Conservation (phyloP, 1,140 invertebrate genomes). For the Drosophila malerkotliana region DNA sequence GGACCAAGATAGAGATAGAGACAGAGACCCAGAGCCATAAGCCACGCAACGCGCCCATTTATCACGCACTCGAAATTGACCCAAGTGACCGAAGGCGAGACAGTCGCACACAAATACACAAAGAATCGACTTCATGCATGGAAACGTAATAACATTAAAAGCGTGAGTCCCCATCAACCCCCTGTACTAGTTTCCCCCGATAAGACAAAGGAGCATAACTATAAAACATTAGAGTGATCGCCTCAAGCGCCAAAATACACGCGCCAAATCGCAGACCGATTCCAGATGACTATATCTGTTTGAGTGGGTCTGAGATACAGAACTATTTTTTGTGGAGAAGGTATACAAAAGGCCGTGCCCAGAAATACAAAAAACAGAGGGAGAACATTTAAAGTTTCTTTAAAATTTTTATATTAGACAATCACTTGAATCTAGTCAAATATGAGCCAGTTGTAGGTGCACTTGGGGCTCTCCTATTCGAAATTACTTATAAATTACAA, state of each 20-base stretch:
- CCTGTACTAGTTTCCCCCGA: conserved; percentile 35
- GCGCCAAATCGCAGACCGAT: conserved; percentile 39
- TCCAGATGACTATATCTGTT: conserved; percentile 49
- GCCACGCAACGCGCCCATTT: conserved; percentile 75
- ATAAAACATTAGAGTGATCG: conserved; percentile 36
- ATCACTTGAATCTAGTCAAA: conserved; percentile 15
- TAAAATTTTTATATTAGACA: not conserved
- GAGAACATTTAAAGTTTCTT: not conserved
- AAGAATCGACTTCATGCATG: conserved; percentile 22
- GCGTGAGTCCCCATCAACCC: conserved; percentile 25
- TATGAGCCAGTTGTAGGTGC: not conserved
- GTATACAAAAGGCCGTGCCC: not conserved
- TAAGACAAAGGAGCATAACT: conserved; percentile 62
- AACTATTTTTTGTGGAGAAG: not conserved
- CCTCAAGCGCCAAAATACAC: conserved; percentile 44
- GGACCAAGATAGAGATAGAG: not conserved
- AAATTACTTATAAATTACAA: not conserved
- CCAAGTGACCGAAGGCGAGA: conserved; percentile 63
- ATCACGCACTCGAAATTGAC: conserved; percentile 76
- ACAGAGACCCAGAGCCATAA: conserved; percentile 20
- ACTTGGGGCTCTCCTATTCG: not conserved
- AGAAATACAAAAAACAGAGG: not conserved
- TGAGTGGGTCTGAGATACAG: conserved; percentile 11
- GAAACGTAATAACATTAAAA: conserved; percentile 52
- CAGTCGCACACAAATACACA: conserved; percentile 16